Percentiles rank a stretch among this genome's conserved stretches.
These are phyloP conservation scores for Chaetodon auriga DNA, from an alignment of 2,113 vertebrate genomes.

Conservation along the genomic window DNA sequence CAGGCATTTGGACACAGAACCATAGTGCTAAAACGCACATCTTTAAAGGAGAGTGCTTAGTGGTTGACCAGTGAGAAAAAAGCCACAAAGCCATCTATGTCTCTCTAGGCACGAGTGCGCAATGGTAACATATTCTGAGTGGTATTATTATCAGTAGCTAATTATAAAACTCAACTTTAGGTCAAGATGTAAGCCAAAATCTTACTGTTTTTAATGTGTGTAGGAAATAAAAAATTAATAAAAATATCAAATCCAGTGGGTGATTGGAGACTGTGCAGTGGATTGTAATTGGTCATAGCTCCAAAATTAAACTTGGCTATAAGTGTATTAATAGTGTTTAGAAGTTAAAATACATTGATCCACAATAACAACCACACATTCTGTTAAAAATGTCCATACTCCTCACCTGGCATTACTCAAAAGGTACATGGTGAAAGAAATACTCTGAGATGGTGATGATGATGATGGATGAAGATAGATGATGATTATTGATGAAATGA, in stretches of 20 bases:
- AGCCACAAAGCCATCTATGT: neutral
- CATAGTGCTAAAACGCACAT: neutral
- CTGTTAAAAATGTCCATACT: neutral
- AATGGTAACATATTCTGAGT: neutral
- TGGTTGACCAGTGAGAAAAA: neutral
- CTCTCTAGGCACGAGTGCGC: neutral
- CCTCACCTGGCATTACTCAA: neutral
- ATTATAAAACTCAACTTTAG: neutral
- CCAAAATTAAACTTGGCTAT: neutral
- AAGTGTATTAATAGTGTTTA: neutral
- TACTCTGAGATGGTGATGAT: neutral
- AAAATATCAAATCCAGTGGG: neutral
- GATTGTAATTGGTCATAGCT: neutral
- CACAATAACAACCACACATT: neutral
- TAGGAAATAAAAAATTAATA: neutral
- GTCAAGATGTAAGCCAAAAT: neutral
- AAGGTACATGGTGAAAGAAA: neutral
- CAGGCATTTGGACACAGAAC: neutral
- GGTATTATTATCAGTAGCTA: neutral
- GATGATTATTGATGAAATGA: neutral
- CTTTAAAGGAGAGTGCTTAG: neutral
- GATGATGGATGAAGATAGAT: neutral
- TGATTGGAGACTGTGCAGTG: too few species aligned
- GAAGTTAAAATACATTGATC: neutral
- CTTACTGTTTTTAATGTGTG: neutral